These are phyloP conservation scores for Sycobia sp. DNA, from an alignment of 1,140 invertebrate genomes.

Conservation along the genomic window DNA sequence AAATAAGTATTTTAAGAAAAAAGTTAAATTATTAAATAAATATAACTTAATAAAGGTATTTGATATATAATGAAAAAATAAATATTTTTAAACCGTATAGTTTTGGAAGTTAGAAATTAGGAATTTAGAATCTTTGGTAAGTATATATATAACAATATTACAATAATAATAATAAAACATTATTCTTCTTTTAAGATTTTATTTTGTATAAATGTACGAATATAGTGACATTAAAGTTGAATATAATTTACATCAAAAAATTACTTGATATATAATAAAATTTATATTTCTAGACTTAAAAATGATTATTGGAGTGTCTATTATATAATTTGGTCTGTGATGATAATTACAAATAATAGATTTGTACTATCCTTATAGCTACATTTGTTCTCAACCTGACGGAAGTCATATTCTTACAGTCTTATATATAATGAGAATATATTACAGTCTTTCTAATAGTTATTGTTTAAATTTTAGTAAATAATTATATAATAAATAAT, in stretches of 20 bases:
- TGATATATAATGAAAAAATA: not conserved
- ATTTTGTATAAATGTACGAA: conserved; percentile 30
- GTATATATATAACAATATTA: too few relatives aligned
- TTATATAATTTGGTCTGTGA: conserved; percentile 21
- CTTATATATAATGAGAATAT: conserved; percentile 36
- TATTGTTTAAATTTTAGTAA: not conserved
- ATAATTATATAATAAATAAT: not conserved
- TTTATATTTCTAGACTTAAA: conserved; percentile 3
- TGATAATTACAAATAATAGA: not conserved
- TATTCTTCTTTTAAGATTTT: conserved; percentile 15
- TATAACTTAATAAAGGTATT: not conserved
- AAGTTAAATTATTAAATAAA: not conserved
- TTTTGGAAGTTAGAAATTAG: not conserved
- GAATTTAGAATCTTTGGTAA: too few relatives aligned
- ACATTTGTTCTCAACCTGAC: conserved; percentile 14
- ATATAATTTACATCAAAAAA: too few relatives aligned
- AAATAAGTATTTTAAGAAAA: too few relatives aligned
- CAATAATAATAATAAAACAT: too few relatives aligned
- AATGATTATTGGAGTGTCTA: conserved; percentile 1
- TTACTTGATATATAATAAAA: too few relatives aligned
- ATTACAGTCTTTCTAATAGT: conserved; percentile 25
- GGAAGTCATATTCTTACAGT: conserved; percentile 35
- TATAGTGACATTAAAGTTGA: not conserved
- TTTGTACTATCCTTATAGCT: conserved; percentile 32
- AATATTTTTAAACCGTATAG: not conserved